Percentiles rank a stretch among this genome's conserved stretches.
These are phyloP conservation scores for Drosophila asahinai DNA, from an alignment of 1,140 invertebrate species.

Conservation along the genomic window DNA sequence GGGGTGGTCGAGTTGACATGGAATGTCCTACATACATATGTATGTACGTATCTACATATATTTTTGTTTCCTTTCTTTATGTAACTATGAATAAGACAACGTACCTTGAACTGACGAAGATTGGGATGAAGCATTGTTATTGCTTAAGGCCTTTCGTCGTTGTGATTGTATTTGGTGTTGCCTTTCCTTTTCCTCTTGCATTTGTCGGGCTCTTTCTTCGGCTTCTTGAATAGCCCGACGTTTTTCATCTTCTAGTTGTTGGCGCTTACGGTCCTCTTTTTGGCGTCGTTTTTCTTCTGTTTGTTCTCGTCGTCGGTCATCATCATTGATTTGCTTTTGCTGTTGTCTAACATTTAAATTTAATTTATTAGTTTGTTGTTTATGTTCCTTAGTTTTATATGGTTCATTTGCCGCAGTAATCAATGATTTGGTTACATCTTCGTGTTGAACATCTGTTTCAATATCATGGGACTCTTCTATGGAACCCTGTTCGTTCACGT, in stretches of 20 bases:
- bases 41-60: too few relatives aligned
- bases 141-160: constrained; percentile 69
- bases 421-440: constrained; percentile 29
- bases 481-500: constrained; percentile 59
- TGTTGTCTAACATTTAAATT: constrained; percentile 59
- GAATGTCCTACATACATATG: too few relatives aligned
- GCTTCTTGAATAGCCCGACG: constrained; percentile 74
- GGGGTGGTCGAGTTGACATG: too few relatives aligned
- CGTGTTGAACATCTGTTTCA: constrained; percentile 9
- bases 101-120: constrained; percentile 6
- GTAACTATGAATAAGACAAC: background rate
- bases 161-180: constrained; percentile 79
- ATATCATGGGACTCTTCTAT: constrained; percentile 38
- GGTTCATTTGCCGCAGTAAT: constrained; percentile 3
- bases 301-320: constrained; percentile 55
- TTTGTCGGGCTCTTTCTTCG: constrained; percentile 70
- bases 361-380: constrained; percentile 31
- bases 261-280: constrained; percentile 85
- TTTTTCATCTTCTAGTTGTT: constrained; percentile 86
- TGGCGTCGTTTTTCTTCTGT: constrained; percentile 59
- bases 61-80: too few relatives aligned
- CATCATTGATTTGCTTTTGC: constrained; percentile 44
- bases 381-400: constrained; percentile 40
- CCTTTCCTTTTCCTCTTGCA: constrained; percentile 75
- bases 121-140: constrained; percentile 25